Base-by-base conservation (phyloP, 2,888 invertebrate genomes). In the Ecliptopera silaceata region DNA sequence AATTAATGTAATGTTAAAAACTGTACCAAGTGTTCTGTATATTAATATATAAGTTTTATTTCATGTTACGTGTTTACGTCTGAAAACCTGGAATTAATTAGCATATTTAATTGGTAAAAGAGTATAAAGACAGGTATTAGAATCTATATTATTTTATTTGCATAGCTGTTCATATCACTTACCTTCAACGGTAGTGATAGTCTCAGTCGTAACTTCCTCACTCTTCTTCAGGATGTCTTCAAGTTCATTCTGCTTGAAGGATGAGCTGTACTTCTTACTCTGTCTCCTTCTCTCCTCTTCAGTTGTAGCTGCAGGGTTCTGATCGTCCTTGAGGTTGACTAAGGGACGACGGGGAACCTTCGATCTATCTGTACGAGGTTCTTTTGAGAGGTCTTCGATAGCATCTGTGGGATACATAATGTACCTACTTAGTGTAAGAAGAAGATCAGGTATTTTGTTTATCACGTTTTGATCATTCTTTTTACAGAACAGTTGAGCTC, bases 201-300 rank as follows among this genome's bases (percentile, higher is more conserved):
- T 73, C 52, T 85, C 83, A 1, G 85, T 84, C 1, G 84, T 86
- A 0, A 74, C 70, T 50, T 79, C 80, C 54, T 75, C 77, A 42
- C 69, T 74, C 57, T 70, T 76, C 46, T 79, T 85, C 43, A 87
- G 63, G n/a, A 81, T 68, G 17, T 87, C 84, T 31, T 86, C 84
- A 4, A 90, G 64, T 62, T 87, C 85, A 61, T 87, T 89, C 72
- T 88, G 87, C 31, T 84, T 88, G 64, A 89, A 86, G 52, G 79
- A 84, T 5, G 88, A 66, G 64, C 88, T 90, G 75, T 85, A 91
- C 66, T 90, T 91, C 75, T 91, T 91, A 69, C 90, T 89, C 60
- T 90, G 89, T 63, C 90, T 77, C 65, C 86, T 88, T 31, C 76
- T 82, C 60, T 89, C 88, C 3, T 89, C 88, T 15, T 91, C 90